Evolutionary conservation across 2,888 invertebrate species (phyloP).

Genomic region (Drosophila emarginata): DNA sequence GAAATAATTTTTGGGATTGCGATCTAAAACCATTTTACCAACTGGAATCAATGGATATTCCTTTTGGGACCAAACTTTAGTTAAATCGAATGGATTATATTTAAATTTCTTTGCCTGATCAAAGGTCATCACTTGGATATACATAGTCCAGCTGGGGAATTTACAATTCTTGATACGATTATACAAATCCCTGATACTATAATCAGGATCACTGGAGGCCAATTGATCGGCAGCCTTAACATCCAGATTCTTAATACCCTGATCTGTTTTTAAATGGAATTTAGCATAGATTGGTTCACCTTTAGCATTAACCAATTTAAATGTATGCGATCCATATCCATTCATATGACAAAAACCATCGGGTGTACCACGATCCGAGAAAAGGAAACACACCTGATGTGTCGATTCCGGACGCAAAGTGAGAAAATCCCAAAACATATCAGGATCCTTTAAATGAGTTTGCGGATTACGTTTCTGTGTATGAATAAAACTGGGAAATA

Average conservation of each 20-base stretch:
- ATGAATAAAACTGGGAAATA: conserved; percentile 98
- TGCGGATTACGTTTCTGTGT: conserved; percentile 98
- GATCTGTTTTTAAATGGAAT: conserved; percentile 96
- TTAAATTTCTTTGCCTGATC: conserved; percentile 90
- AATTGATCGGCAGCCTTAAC: conserved; percentile 84
- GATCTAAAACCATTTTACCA: conserved; percentile 92
- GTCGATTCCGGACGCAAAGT: conserved; percentile 93
- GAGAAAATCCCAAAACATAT: conserved; percentile 98
- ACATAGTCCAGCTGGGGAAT: conserved; percentile 90
- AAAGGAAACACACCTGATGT: conserved; percentile 92
- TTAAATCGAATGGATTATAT: conserved; percentile 96
- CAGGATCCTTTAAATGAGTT: conserved; percentile 94
- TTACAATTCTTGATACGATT: conserved; percentile 91
- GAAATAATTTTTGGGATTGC: conserved; percentile 96
- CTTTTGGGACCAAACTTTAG: conserved; percentile 95
- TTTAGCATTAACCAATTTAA: conserved; percentile 92
- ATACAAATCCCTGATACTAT: conserved; percentile 93
- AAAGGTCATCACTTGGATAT: conserved; percentile 95
- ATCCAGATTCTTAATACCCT: conserved; percentile 91
- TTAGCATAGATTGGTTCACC: conserved; percentile 92
- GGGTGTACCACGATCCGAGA: conserved; percentile 96
- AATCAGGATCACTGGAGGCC: conserved; percentile 92
- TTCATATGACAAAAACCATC: conserved; percentile 97
- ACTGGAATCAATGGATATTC: conserved; percentile 95
- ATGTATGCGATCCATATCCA: conserved; percentile 97